phyloP scores from a whole-genome alignment of 1,140 invertebrate species.

The Leptonema lineaticorne region DNA sequence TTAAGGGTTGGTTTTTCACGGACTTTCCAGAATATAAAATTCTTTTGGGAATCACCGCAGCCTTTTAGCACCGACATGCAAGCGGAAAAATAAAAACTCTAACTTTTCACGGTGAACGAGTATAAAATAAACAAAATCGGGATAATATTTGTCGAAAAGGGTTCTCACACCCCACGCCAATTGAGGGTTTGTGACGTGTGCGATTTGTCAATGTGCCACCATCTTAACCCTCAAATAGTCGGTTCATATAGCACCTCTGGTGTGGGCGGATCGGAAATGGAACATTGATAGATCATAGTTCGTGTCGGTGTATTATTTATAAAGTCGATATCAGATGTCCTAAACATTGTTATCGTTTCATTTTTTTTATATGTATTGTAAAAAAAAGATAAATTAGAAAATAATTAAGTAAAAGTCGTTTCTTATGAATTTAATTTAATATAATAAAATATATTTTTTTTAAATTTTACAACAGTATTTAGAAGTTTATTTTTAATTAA shows the following conservation, averaged over 20 bases:
- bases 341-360: not conserved
- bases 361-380: too few species aligned
- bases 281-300: constrained; percentile 18
- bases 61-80: not conserved
- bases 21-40: constrained; percentile 31
- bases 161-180: not conserved
- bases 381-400: too few species aligned
- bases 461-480: too few species aligned
- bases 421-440: too few species aligned
- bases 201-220: constrained; percentile 19
- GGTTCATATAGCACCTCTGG: not conserved
- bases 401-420: too few species aligned
- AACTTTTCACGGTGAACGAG: constrained; percentile 28
- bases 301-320: not conserved
- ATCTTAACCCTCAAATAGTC: too few species aligned
- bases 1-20: not conserved
- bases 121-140: constrained; percentile 28
- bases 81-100: constrained; percentile 28
- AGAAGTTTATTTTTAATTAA: too few species aligned
- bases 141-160: constrained; percentile 29
- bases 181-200: constrained; percentile 11
- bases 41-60: constrained; percentile 10
- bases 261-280: not conserved
- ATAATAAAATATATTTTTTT: too few species aligned
- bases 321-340: not conserved